Conservation (phyloP, 2,113 vertebrate genomes). For the Perca flavescens region DNA sequence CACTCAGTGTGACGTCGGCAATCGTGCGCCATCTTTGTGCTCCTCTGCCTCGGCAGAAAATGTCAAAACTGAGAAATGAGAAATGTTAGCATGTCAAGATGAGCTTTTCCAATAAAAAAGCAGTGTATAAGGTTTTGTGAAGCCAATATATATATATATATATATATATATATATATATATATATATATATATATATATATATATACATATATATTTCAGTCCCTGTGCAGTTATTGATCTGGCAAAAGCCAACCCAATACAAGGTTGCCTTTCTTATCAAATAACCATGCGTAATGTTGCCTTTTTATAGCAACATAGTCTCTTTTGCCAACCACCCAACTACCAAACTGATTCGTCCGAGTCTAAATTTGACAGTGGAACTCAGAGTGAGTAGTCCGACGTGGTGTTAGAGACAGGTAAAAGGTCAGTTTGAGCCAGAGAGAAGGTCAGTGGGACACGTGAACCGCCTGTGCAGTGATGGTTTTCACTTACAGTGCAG, state of each 20-base stretch:
- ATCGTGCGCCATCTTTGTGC: constrained; percentile 59
- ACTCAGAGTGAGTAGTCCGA: constrained; percentile 59
- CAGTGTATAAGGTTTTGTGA: neutral
- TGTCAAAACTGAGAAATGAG: constrained; percentile 30
- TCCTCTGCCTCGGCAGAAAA: constrained; percentile 41
- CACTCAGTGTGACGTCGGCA: constrained; percentile 41
- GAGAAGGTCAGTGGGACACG: constrained; percentile 84
- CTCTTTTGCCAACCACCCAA: neutral
- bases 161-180: neutral
- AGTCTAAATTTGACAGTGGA: constrained; percentile 53
- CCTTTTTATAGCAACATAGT: constrained; percentile 21
- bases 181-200: neutral
- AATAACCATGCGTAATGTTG: constrained; percentile 13
- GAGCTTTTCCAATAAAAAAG: constrained; percentile 15
- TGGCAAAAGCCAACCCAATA: neutral
- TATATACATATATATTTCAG: neutral
- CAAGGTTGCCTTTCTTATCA: constrained; percentile 9
- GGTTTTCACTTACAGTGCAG: constrained; percentile 85
- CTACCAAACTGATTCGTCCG: constrained; percentile 11
- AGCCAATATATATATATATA: neutral
- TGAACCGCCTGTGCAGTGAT: constrained; percentile 72
- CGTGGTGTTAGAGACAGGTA: constrained; percentile 61
- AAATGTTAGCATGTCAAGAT: constrained; percentile 3
- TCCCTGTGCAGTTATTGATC: constrained; percentile 16
- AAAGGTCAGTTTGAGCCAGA: constrained; percentile 73